Percentiles rank a stretch among this genome's conserved stretches.
phyloP scores from a whole-genome alignment of 2,113 vertebrate genomes.

The Malurus elegans region DNA sequence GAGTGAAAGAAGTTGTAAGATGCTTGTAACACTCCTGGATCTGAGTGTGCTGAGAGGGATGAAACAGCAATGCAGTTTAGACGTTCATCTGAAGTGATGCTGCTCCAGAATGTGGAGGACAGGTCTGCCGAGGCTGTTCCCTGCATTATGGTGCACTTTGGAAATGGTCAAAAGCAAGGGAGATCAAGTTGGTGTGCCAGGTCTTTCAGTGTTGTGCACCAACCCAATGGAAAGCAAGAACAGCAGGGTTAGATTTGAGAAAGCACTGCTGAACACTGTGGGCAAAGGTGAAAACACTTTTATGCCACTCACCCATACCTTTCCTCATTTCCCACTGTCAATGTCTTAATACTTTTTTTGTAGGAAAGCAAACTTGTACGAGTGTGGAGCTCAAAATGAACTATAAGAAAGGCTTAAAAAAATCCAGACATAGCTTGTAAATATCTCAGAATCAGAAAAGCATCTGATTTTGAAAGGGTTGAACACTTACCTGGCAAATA shows the following conservation, averaged over 20 bases:
- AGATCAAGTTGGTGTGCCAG: neutral
- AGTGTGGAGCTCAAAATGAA: neutral
- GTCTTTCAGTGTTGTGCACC: neutral
- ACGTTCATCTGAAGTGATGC: neutral
- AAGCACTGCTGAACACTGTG: neutral
- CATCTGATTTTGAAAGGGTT: neutral
- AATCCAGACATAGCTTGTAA: neutral
- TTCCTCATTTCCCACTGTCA: neutral
- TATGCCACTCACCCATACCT: neutral
- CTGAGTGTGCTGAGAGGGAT: neutral
- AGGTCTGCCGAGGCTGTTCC: neutral
- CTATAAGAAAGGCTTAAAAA: neutral
- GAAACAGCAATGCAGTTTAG: neutral
- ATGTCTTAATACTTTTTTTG: neutral
- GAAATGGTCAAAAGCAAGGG: neutral
- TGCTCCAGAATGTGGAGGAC: neutral
- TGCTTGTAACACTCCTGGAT: neutral
- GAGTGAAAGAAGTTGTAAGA: neutral
- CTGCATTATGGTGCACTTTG: neutral
- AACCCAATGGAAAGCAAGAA: neutral
- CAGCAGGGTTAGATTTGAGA: neutral
- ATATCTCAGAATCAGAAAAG: neutral
- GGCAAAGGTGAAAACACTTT: neutral
- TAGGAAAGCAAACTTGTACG: accelerated
- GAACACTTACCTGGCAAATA: neutral